Base-by-base conservation (phyloP, 2,113 vertebrate genomes). In the Empidonax alnorum region DNA sequence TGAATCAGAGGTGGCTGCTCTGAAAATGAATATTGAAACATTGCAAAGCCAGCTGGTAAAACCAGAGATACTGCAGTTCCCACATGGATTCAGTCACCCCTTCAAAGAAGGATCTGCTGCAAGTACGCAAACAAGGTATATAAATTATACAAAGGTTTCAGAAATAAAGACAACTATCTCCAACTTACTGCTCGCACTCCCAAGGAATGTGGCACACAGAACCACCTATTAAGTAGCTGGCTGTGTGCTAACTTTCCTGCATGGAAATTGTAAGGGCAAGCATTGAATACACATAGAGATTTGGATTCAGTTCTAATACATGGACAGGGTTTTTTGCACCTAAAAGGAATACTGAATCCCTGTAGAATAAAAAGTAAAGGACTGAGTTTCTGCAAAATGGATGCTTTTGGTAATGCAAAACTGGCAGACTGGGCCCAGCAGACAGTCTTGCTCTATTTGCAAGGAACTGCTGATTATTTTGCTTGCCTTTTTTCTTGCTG, bases 141-240 rank as follows among this genome's bases (percentile, higher is more conserved):
- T 13, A 56, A 67, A 68, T 68, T 16, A 79, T 27, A 41, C 8
- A 53, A 50, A 46, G 5, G 18, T 75, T 63, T 85, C 85, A 85
- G 47, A 94, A 92, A 46, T 30, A 15, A 85, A 63, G 58, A 35
- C 46, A 92, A 37, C 42, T 14, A 5, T 28, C 52, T 65, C 42
- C 22, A 68, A 2, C 25, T 46, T 33, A 11, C 22, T 88, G 62
- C 58, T 52, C 65, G 39, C 2, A 0, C 27, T 63, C 24, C 58
- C 49, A 44, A 55, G 72, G 39, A 69, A n/a, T 0, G 0, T 0
- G 58, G 53, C 62, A 28, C 28, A 55, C 47, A 66, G 24, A 56
- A 14, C 3, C 39, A 62, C 0, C 0, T 10, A 8, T 23, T 15
- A 14, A 3, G 17, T 5, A 75, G 74, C 9, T 4, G 19, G 9